phyloP scores from a whole-genome alignment of 2,113 vertebrate genomes.

The Cercopithecus mona region DNA sequence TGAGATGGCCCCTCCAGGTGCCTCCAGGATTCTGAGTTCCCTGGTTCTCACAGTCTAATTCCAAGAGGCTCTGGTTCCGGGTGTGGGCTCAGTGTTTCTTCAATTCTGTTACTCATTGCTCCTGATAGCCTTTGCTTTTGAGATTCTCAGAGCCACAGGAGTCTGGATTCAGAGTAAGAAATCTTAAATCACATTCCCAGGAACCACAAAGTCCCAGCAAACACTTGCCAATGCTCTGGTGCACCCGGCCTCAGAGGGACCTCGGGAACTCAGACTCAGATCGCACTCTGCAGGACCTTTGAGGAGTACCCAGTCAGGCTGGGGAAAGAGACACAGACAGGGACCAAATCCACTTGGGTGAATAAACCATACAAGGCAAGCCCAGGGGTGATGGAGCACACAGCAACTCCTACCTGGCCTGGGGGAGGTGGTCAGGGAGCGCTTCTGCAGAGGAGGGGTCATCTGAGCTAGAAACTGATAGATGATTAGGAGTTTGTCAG shows the following conservation, averaged over 20 bases:
- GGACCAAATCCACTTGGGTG: neutral
- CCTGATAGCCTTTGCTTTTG: neutral
- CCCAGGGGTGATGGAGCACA: neutral
- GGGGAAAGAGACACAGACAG: neutral
- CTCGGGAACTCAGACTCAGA: neutral
- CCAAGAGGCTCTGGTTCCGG: neutral
- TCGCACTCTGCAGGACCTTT: neutral
- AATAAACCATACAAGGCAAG: neutral
- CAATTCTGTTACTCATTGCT: neutral
- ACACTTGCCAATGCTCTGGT: neutral
- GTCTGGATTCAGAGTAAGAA: neutral
- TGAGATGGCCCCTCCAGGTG: neutral
- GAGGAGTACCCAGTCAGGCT: neutral
- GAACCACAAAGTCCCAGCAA: neutral
- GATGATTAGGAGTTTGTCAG: neutral
- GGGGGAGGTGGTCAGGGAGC: neutral
- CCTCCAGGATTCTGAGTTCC: neutral
- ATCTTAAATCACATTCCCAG: neutral
- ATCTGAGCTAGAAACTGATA: neutral
- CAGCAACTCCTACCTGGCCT: neutral
- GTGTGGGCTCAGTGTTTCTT: neutral
- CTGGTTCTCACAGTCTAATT: neutral
- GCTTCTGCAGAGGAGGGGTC: neutral
- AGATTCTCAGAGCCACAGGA: conserved; percentile 1
- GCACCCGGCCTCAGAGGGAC: neutral